Evolutionary conservation across 2,888 invertebrate genomes (phyloP).

Genomic region (Galerucella calmariensis): DNA sequence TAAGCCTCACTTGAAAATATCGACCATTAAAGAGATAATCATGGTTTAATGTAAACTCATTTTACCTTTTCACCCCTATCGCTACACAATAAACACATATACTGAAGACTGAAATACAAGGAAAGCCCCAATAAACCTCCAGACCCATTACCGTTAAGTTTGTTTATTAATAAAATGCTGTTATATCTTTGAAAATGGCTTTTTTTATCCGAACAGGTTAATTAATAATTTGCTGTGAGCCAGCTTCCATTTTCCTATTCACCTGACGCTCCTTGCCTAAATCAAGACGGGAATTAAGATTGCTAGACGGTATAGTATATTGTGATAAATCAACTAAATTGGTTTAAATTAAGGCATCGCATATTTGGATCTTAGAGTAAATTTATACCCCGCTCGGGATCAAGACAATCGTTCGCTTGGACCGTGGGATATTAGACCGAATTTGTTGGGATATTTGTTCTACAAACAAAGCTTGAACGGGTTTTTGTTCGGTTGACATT

Average conservation of each 20-base stretch:
- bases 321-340: neutral
- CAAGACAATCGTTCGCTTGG: neutral
- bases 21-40: neutral
- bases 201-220: neutral
- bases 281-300: conserved; percentile 1
- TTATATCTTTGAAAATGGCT: neutral
- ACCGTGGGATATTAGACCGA: too few species aligned
- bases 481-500: too few species aligned
- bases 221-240: neutral
- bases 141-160: neutral
- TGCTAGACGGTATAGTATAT: neutral
- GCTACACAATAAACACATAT: too few species aligned
- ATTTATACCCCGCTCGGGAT: neutral
- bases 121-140: neutral
- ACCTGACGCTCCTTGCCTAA: neutral
- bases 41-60: neutral
- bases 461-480: too few species aligned
- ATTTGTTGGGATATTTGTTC: too few species aligned
- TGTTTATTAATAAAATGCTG: neutral
- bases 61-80: neutral
- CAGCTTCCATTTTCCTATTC: neutral
- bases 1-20: neutral
- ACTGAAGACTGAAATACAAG: neutral
- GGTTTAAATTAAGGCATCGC: neutral
- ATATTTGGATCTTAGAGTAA: neutral